phyloP scores from a whole-genome alignment of 2,797 vertebrate genomes.

The Cuculus canorus region DNA sequence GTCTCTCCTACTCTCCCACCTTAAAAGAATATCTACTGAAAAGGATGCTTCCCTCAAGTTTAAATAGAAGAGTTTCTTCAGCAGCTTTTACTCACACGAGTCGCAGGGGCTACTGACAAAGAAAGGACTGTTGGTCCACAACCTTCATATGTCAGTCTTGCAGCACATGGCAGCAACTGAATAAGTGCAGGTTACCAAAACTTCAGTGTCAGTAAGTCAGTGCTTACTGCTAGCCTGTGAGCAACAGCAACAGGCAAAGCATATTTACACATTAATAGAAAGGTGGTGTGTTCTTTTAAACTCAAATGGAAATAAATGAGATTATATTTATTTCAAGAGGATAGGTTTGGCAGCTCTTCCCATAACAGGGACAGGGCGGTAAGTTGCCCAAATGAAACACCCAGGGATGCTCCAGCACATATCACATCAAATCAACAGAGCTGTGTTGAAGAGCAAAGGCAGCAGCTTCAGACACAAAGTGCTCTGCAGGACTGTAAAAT shows the following conservation, averaged over 20 bases:
- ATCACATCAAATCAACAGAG: not conserved
- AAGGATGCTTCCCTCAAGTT: not conserved
- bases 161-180: not conserved
- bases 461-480: not conserved
- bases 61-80: not conserved
- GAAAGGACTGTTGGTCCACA: not conserved
- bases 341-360: not conserved
- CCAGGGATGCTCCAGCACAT: not conserved
- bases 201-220: no score
- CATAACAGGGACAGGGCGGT: not conserved
- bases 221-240: not conserved
- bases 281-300: not conserved
- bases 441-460: not conserved
- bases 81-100: not conserved
- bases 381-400: not conserved
- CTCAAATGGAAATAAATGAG: not conserved
- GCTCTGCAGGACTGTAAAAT: not conserved
- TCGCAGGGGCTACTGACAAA: not conserved
- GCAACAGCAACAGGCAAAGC: not conserved
- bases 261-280: not conserved
- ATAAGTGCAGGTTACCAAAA: not conserved
- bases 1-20: not conserved
- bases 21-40: not conserved
- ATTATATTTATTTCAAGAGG: not conserved
- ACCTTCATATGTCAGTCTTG: not conserved